Evolutionary conservation across 2,888 invertebrate species (phyloP), one percentile per base, ranked within the genome.

Genomic region (Cerastis rubricosa): DNA sequence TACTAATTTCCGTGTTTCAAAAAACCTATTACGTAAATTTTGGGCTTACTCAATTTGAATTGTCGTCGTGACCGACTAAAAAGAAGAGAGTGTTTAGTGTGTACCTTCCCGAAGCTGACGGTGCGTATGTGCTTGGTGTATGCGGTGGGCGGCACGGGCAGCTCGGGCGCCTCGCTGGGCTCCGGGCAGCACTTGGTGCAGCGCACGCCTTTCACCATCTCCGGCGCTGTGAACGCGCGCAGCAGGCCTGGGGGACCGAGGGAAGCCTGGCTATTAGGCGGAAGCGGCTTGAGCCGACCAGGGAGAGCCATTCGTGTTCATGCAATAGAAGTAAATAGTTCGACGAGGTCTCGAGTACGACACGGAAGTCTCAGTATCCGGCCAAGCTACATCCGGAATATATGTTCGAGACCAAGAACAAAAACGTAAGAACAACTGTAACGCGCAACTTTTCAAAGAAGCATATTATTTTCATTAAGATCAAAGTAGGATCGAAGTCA

Each of bases 171-270:
- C 65, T 57, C 64, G 29, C 73, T 17, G 64, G 74, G 85, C 94
- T 86, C 84, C 89, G 96, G 94, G 80, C 96, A 96, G 93, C 99
- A 99, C 78, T 97, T 97, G 84, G 97, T 98, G 94, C 99, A 99
- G 85, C 98, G 97, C 49, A 99, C 99, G 88, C 98, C 98, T 81
- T 97, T 97, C 80, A 99, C 98, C 87, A 98, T 97, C 95, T 99
- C 99, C 3, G 98, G 98, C 11, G 98, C 98, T 0, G 99, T 98
- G 94, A 98, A 99, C 87, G 98, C 98, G 29, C 98, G 97, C 54
- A 99, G 96, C 67, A 99, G 96, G 82, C 98, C 98, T 91, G 97
- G 0, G 8, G 17, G n/a, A 0, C 8, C 14, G 47, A 29, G 8
- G 59, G 1, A 17, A 29, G 8, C 17, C 29, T 59, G 59, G 59